Evolutionary conservation across 2,113 vertebrate species (phyloP).

Genomic region (Ameiurus melas): DNA sequence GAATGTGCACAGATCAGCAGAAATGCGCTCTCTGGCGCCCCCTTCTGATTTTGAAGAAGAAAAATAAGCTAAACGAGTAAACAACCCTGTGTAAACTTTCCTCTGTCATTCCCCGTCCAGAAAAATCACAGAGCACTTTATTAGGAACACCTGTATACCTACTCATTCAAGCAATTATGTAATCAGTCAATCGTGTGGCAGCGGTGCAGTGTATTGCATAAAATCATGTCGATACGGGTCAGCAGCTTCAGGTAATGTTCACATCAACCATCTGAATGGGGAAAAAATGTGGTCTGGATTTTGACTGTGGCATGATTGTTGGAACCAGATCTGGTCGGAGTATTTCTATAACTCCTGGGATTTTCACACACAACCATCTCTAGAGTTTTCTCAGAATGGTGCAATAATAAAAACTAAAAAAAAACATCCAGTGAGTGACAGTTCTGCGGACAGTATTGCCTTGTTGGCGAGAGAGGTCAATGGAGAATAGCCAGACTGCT

Average conservation of each 20-base stretch:
- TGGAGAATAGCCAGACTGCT: not conserved
- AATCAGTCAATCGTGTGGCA: not conserved
- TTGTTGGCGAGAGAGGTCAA: not conserved
- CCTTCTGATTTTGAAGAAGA: conserved; percentile 27
- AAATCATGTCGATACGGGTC: not conserved
- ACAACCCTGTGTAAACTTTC: not conserved
- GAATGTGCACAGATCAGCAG: not conserved
- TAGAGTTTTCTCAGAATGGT: not conserved
- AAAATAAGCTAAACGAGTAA: not conserved
- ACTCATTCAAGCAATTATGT: not conserved
- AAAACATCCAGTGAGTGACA: not conserved
- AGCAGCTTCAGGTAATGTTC: not conserved
- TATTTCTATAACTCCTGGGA: not conserved
- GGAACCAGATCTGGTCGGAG: not conserved
- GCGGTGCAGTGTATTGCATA: not conserved
- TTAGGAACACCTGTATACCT: not conserved
- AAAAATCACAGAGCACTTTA: not conserved
- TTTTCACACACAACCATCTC: not conserved
- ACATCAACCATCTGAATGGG: not conserved
- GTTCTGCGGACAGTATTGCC: not conserved
- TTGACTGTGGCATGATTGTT: not conserved
- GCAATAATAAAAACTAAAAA: too few species aligned
- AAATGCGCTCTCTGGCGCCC: conserved; percentile 30
- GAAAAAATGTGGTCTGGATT: not conserved
- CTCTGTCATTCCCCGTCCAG: not conserved